phyloP scores from a whole-genome alignment of 1,140 invertebrate genomes.

The Drosophila asahinai region DNA sequence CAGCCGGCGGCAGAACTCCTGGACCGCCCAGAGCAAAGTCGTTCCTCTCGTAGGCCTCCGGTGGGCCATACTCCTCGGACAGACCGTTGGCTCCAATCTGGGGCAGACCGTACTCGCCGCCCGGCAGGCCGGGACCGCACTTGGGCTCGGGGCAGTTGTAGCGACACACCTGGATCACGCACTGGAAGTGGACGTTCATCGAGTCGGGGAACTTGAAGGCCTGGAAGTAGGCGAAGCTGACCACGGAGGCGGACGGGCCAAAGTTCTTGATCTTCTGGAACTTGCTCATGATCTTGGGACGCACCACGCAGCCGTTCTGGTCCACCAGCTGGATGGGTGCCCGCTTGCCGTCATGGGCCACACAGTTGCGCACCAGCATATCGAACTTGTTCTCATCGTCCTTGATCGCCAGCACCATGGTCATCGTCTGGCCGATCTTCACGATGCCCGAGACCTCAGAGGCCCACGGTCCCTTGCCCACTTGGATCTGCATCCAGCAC shows the following conservation, averaged over 20 bases:
- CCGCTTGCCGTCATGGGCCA: slow-evolving; percentile 96
- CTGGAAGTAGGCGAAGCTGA: slow-evolving; percentile 98
- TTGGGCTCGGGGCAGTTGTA: slow-evolving; percentile 97
- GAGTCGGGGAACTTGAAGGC: slow-evolving; percentile 98
- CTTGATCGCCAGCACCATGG: slow-evolving; percentile 97
- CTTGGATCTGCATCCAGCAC: slow-evolving; percentile 98
- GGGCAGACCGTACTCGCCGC: slow-evolving; percentile 90
- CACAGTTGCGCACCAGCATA: slow-evolving; percentile 97
- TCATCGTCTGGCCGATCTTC: slow-evolving; percentile 98
- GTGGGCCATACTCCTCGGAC: slow-evolving; percentile 89
- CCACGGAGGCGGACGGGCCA: slow-evolving; percentile 95
- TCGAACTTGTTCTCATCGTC: slow-evolving; percentile 98
- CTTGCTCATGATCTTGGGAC: slow-evolving; percentile 97
- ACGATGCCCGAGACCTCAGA: slow-evolving; percentile 97
- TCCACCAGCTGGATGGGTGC: slow-evolving; percentile 97
- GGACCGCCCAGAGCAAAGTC: slow-evolving; percentile 90
- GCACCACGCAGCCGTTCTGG: slow-evolving; percentile 95
- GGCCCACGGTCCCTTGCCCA: slow-evolving; percentile 97
- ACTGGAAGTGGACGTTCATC: slow-evolving; percentile 99
- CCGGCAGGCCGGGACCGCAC: slow-evolving; percentile 88
- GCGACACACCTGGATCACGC: slow-evolving; percentile 97
- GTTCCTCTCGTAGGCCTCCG: slow-evolving; percentile 87
- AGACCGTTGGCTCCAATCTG: slow-evolving; percentile 87
- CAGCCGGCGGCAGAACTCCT: slow-evolving; percentile 89
- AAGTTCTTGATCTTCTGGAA: slow-evolving; percentile 99